Evolutionary conservation across 2,113 vertebrate species (phyloP), one percentile per base, ranked within the genome.

Genomic region (Eleginops maclovinus): DNA sequence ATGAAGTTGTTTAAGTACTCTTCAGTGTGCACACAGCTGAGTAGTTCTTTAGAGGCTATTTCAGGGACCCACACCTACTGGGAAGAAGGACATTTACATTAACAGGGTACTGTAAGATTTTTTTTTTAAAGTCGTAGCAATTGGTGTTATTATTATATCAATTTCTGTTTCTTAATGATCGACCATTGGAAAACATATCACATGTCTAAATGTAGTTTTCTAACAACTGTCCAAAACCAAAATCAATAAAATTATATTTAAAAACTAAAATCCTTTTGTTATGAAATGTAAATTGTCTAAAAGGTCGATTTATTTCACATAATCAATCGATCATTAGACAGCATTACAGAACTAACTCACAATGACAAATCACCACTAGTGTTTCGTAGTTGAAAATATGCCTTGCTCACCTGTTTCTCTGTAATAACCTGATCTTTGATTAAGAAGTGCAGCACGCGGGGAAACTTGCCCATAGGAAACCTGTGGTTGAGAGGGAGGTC

Each of bases 41-140:
- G 79, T 22, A 92, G 21, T 1, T 82, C 83, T 56, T 75, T 16
- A 0, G 90, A 94, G 22, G 85, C 88, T 4, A 87, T 83, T 82
- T 87, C 76, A 65, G 91, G 90, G 22, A 79, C 70, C 86, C 88
- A 94, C 49, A 94, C 88, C 91, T 94, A 87, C 86, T 82, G 82
- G 55, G 62, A 79, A 53, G 41, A 68, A 47, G 14, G 24, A 65
- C 31, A 61, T 24, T 41, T n/a, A 41, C 47, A 41, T 61, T 9
- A 22, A 46, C 3, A 53, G 21, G 6, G 75, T 68, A 62, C 10
- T 53, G 19, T 13, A 54, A 8, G 49, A 44, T 1, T 4, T 15
- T 2, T 43, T 49, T 8, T 28, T 12, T 10, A 10, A 9, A 36
- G n/a, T 44, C 22, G 60, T 40, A 36, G 51, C 47, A 31, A 41